Conservation (phyloP, 1,140 invertebrate genomes). For the Cyclargus thomasi region DNA sequence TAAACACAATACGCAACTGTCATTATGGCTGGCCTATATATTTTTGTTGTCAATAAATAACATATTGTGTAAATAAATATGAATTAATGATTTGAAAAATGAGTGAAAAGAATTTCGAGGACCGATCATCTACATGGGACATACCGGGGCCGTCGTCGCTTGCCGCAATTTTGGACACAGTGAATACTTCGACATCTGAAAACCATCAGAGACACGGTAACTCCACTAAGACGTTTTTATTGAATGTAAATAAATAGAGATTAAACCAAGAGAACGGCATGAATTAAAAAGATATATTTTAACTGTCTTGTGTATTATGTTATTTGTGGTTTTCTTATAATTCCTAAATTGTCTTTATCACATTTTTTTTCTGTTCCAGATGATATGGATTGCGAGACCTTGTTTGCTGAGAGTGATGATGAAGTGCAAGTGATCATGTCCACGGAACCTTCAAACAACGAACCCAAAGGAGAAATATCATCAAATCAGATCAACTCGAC, state of each 20-base stretch:
- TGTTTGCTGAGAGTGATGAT: slow-evolving; percentile 73
- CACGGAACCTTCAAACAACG: slow-evolving; percentile 35
- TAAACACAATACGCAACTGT: not conserved
- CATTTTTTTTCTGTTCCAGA: slow-evolving; percentile 43
- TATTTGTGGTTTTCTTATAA: slow-evolving; percentile 16
- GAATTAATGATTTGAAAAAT: slow-evolving; percentile 32
- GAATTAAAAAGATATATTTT: no score
- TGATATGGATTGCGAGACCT: slow-evolving; percentile 71
- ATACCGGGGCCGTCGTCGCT: slow-evolving; percentile 65
- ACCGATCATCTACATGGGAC: slow-evolving; percentile 60
- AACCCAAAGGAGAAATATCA: slow-evolving; percentile 52
- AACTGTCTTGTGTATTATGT: not conserved
- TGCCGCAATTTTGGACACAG: slow-evolving; percentile 66
- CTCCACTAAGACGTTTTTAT: not conserved
- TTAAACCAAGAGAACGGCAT: not conserved
- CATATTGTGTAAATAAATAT: slow-evolving; percentile 6
- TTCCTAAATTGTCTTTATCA: not conserved
- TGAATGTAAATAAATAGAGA: not conserved
- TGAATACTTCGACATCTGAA: slow-evolving; percentile 63
- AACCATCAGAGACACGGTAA: slow-evolving; percentile 55
- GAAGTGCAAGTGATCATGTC: slow-evolving; percentile 65
- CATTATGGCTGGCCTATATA: slow-evolving; percentile 12
- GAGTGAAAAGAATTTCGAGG: slow-evolving; percentile 62
- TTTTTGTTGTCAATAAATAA: slow-evolving; percentile 3
- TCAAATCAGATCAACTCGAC: slow-evolving; percentile 63